Evolutionary conservation across 1,140 invertebrate genomes (phyloP).

Genomic region (Euwallacea similis): DNA sequence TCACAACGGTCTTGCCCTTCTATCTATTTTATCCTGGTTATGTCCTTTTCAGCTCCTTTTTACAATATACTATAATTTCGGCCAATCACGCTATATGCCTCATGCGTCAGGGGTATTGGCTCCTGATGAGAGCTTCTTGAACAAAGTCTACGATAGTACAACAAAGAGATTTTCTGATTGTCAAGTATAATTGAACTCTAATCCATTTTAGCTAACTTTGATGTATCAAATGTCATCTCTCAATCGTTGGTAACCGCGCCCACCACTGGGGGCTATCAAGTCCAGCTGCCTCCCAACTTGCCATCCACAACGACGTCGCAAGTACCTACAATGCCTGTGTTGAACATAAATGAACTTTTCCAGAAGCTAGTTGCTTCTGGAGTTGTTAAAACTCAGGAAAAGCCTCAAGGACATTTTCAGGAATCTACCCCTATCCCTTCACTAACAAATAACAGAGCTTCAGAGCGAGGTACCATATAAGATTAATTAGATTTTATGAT

Average conservation of each 20-base stretch:
- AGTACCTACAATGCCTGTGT: constrained; percentile 36
- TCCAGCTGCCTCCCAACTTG: constrained; percentile 52
- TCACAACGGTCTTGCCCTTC: too few relatives aligned
- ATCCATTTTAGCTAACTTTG: constrained; percentile 54
- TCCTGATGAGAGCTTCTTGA: too few relatives aligned
- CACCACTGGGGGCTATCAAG: constrained; percentile 59
- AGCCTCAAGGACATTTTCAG: neutral
- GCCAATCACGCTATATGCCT: too few relatives aligned
- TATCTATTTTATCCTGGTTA: too few relatives aligned
- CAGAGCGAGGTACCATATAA: too few relatives aligned
- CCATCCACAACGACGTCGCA: constrained; percentile 45
- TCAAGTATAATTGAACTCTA: neutral
- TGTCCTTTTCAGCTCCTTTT: too few relatives aligned
- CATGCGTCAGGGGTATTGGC: too few relatives aligned
- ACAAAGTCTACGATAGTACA: too few relatives aligned
- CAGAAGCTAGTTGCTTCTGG: constrained; percentile 81
- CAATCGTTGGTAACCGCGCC: constrained; percentile 62
- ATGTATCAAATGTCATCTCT: constrained; percentile 67
- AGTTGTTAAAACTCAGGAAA: constrained; percentile 64
- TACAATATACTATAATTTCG: too few relatives aligned
- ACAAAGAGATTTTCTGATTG: too few relatives aligned
- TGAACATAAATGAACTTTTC: constrained; percentile 79
- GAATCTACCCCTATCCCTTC: too few relatives aligned
- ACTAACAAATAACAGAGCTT: too few relatives aligned
- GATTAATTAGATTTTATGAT: neutral